phyloP scores from a whole-genome alignment of 2,113 vertebrate species.

The Amphiprion percula region DNA sequence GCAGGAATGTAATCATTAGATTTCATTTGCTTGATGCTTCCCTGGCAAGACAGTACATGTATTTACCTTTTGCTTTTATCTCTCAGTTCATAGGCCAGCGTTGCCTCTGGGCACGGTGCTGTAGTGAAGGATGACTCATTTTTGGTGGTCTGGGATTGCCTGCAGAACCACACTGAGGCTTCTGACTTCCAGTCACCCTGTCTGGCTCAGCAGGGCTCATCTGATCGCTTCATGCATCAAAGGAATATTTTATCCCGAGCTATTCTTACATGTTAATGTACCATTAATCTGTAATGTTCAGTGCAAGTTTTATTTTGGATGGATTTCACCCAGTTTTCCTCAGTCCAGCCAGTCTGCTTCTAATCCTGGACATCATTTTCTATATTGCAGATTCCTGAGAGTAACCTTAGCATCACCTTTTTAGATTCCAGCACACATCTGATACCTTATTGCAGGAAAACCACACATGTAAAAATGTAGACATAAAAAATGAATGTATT shows the following conservation, averaged over 20 bases:
- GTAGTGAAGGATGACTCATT: conserved; percentile 50
- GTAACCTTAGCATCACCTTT: background rate
- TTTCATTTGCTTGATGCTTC: conserved; percentile 8
- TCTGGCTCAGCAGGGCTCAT: conserved; percentile 29
- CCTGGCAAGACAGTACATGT: background rate
- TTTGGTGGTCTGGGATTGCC: conserved; percentile 40
- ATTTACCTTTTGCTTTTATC: conserved; percentile 47
- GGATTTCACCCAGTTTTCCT: background rate
- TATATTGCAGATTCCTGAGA: background rate
- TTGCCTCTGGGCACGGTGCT: conserved; percentile 42
- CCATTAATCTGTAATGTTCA: conserved; percentile 39
- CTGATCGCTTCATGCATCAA: conserved; percentile 44
- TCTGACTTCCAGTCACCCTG: conserved; percentile 39
- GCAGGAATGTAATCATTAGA: background rate
- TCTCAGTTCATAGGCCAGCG: conserved; percentile 33
- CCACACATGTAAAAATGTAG: background rate
- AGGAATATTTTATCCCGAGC: conserved; percentile 41
- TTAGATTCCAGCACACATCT: background rate
- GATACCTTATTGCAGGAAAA: background rate
- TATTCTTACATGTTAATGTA: conserved; percentile 40
- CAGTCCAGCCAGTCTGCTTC: background rate
- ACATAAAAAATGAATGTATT: background rate
- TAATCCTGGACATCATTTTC: background rate
- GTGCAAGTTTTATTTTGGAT: conserved; percentile 14
- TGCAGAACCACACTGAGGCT: conserved; percentile 21